phyloP scores from a whole-genome alignment of 1,140 invertebrate genomes.

The Bathynomus jamesi region DNA sequence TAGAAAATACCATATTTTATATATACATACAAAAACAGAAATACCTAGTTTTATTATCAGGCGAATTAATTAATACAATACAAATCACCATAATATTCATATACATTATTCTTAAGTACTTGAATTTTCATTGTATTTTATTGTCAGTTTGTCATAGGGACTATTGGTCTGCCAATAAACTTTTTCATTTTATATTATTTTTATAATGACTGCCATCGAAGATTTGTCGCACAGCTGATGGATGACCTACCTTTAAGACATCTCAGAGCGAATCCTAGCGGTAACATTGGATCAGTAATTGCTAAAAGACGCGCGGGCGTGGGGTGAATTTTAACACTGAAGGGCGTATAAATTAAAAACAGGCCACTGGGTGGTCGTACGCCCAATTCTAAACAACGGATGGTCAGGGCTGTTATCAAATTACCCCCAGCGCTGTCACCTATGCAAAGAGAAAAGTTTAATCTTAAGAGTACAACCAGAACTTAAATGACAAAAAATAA shows the following conservation, averaged over 20 bases:
- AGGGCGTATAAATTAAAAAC: constrained; percentile 76
- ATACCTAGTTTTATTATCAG: not conserved
- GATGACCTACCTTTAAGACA: constrained; percentile 50
- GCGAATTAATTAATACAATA: not conserved
- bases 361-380: constrained; percentile 75
- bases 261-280: constrained; percentile 82
- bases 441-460: too few species aligned
- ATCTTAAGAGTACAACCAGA: too few species aligned
- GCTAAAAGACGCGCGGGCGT: constrained; percentile 87
- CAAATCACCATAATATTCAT: not conserved
- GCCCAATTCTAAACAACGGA: constrained; percentile 67
- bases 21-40: not conserved
- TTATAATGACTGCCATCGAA: too few species aligned
- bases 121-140: too few species aligned
- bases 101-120: not conserved
- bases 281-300: constrained; percentile 87
- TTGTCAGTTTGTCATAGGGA: too few species aligned
- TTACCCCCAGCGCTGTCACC: constrained; percentile 96
- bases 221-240: not conserved
- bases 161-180: too few species aligned
- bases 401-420: constrained; percentile 64
- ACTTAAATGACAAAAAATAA: too few species aligned
- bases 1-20: not conserved
- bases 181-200: too few species aligned
- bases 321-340: constrained; percentile 68